Evolutionary conservation across 2,113 vertebrate species (phyloP).

Genomic region (Naja naja): DNA sequence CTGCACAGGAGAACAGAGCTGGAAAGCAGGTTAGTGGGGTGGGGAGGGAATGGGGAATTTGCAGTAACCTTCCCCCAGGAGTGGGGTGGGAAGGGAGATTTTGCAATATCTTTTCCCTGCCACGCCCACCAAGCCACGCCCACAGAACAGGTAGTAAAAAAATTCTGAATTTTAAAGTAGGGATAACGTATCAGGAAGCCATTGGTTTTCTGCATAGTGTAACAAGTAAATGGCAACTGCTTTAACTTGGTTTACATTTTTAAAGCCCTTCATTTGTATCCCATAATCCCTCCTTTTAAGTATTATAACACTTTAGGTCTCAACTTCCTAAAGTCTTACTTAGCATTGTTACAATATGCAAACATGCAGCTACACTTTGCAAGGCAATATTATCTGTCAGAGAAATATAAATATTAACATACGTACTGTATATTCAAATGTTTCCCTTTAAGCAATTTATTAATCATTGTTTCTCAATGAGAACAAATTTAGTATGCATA

Average conservation of each 20-base stretch:
- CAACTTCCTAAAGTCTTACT: neutral
- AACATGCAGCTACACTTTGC: neutral
- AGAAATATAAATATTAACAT: constrained; percentile 29
- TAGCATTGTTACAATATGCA: neutral
- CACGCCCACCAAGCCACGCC: no score
- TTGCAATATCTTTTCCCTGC: no score
- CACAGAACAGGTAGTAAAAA: no score
- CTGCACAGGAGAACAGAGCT: no score
- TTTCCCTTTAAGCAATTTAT: constrained; percentile 30
- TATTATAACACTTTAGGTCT: neutral
- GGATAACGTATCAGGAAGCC: neutral
- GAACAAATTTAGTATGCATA: constrained; percentile 10
- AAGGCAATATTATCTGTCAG: neutral
- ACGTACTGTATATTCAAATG: neutral
- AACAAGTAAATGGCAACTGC: neutral
- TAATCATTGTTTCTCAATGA: neutral
- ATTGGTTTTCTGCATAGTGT: neutral
- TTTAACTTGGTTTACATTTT: neutral
- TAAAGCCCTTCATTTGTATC: neutral
- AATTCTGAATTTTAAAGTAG: neutral
- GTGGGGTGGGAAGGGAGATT: no score
- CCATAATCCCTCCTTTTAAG: neutral
- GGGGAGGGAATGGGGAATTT: no score
- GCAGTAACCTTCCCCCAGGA: no score
- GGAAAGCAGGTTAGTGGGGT: no score